These are phyloP conservation scores for Lichenostomus cassidix DNA, from an alignment of 2,113 vertebrate species.

Conservation along the genomic window DNA sequence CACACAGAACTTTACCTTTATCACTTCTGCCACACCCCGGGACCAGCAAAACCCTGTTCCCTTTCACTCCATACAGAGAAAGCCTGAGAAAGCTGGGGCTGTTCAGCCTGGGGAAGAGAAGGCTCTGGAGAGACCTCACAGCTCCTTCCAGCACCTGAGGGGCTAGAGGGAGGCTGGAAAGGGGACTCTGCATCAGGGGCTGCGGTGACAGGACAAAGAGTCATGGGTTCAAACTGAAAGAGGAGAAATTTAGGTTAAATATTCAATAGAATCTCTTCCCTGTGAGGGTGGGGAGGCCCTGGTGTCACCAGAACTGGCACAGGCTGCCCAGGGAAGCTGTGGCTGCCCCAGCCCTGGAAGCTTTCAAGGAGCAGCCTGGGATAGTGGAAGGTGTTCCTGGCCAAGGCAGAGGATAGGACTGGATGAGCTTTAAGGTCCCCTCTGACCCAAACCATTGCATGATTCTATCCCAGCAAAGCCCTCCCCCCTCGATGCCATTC, in stretches of 20 bases:
- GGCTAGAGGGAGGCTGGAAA: background rate
- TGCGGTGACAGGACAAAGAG: background rate
- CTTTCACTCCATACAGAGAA: background rate
- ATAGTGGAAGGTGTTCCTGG: background rate
- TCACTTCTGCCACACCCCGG: background rate
- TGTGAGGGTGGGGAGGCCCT: rapidly evolving
- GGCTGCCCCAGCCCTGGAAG: background rate
- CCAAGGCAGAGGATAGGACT: background rate
- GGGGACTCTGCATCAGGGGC: background rate
- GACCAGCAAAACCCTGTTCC: background rate
- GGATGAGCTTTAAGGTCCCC: background rate
- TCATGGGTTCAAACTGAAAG: background rate
- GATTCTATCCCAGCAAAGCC: background rate
- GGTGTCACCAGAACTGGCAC: background rate
- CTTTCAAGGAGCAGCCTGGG: background rate
- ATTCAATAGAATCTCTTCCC: background rate
- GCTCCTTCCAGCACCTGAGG: background rate
- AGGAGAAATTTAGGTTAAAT: background rate
- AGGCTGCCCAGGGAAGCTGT: background rate
- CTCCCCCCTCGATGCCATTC: background rate
- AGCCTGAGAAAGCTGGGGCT: background rate
- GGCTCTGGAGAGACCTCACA: background rate
- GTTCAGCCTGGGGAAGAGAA: background rate
- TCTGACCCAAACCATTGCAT: background rate
- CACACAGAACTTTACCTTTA: background rate